A percentile compares a stretch with the other conserved stretches of the same genome.
These are phyloP conservation scores for Ganaspis sp. DNA, from an alignment of 1,140 invertebrate species.

Conservation along the genomic window DNA sequence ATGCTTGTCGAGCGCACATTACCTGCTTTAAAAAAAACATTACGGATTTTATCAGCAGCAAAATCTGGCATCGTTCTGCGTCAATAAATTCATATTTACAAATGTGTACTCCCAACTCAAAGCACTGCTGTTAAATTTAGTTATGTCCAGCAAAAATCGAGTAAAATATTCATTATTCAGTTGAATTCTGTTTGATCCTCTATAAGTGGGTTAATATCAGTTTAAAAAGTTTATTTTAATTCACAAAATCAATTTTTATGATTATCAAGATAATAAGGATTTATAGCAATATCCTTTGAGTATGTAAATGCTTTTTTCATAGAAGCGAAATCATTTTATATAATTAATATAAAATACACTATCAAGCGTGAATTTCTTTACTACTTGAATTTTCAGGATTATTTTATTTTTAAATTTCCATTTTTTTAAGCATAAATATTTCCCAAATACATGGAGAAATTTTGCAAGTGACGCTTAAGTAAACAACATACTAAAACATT, in stretches of 20 bases:
- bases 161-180: not conserved
- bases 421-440: too few species aligned
- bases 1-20: not conserved
- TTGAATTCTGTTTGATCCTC: not conserved
- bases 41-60: not conserved
- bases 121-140: not conserved
- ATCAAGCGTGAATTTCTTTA: too few species aligned
- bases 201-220: not conserved
- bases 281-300: not conserved
- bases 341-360: too few species aligned
- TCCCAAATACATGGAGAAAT: too few species aligned
- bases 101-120: not conserved
- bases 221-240: not conserved
- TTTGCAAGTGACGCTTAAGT: too few species aligned
- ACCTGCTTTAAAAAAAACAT: not conserved
- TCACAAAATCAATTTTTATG: not conserved
- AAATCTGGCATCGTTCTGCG: conserved; percentile 4
- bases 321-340: not conserved
- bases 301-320: not conserved
- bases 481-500: too few species aligned
- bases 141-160: not conserved
- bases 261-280: not conserved
- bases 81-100: not conserved
- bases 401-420: too few species aligned
- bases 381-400: too few species aligned